Evolutionary conservation across 2,797 vertebrate genomes (phyloP), one percentile per base, ranked within the genome.

Genomic region (Coreius guichenoti): DNA sequence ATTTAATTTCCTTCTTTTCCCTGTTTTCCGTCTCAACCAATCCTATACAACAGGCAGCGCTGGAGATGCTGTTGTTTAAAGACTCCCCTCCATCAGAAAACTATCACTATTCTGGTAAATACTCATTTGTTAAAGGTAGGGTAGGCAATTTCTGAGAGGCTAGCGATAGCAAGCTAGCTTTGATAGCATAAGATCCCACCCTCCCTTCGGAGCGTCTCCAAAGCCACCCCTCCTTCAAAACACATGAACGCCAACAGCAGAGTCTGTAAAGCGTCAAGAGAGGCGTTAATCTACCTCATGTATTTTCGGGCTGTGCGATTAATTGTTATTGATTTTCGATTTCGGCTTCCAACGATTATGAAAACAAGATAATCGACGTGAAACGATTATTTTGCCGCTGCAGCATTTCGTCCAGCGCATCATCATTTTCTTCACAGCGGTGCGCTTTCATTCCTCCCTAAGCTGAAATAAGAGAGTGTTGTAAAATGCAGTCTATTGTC

Each of bases 61-160:
- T 96, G 89, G 95, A 96, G 88, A 93, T 94, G 93, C 86, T 96
- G 86, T 89, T 96, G 83, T 93, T 96, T 86, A 92, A 91, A 54
- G 90, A 90, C 54, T 91, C 93, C 1, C 90, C 87, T 56, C 92
- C 93, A 11, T 81, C 92, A 80, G 92, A 92, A 84, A 92, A 93
- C 90, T 96, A 96, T 90, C 95, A 95, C 88, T 96, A 96, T 90
- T 91, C 94, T 69, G 96, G 96, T 96, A 93, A 92, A 86, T 81
- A 88, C 74, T 87, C 43, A 84, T 31, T 45, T 78, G 39, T 43
- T 43, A 9, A 43, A 43, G 39, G 39, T 43, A 43, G 1, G 39
- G 39, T 43, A 43, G 39, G 39, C 39, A 43, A 43, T 43, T 43
- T 43, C 39, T 43, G 39, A 43, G 8, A 43, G 39, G 39, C 9